Evolutionary conservation across 2,797 vertebrate genomes (phyloP).

Genomic region (Hemibagrus guttatus): DNA sequence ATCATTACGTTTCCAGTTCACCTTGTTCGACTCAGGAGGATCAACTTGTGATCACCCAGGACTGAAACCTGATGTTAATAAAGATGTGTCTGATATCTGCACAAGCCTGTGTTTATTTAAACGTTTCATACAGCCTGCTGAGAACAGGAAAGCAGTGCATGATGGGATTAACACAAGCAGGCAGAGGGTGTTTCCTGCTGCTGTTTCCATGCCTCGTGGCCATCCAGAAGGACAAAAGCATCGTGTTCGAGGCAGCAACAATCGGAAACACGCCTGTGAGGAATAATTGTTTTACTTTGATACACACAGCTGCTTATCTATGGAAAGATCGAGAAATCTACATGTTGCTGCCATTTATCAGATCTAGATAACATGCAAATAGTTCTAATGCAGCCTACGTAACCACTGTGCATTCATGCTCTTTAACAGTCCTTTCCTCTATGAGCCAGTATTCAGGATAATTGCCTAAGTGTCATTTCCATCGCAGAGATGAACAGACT

Average conservation of each 20-base stretch:
- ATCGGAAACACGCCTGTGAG: slow-evolving; percentile 1
- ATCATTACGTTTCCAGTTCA: not conserved
- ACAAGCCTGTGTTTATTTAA: slow-evolving; percentile 7
- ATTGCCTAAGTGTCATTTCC: not conserved
- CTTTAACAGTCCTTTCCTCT: not conserved
- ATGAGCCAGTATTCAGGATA: not conserved
- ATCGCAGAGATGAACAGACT: not conserved
- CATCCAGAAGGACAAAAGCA: slow-evolving; percentile 27
- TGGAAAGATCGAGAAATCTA: not conserved
- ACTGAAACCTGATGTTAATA: not conserved
- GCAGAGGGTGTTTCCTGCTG: slow-evolving; percentile 25
- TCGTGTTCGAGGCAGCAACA: slow-evolving; percentile 5
- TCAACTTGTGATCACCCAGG: not conserved
- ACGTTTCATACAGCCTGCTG: not conserved
- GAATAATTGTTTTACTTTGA: not conserved
- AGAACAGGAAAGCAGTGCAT: slow-evolving; percentile 18
- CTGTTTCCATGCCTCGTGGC: slow-evolving; percentile 23
- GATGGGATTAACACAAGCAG: not conserved
- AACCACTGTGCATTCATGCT: not conserved
- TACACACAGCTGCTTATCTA: slow-evolving; percentile 15
- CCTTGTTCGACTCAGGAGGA: not conserved
- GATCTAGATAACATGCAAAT: slow-evolving; percentile 9
- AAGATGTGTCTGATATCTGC: not conserved
- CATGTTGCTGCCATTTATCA: not conserved
- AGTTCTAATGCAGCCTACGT: not conserved